Evolutionary conservation across 2,888 invertebrate species (phyloP), one percentile per base, ranked within the genome.

Genomic region (Nebria brevicollis): DNA sequence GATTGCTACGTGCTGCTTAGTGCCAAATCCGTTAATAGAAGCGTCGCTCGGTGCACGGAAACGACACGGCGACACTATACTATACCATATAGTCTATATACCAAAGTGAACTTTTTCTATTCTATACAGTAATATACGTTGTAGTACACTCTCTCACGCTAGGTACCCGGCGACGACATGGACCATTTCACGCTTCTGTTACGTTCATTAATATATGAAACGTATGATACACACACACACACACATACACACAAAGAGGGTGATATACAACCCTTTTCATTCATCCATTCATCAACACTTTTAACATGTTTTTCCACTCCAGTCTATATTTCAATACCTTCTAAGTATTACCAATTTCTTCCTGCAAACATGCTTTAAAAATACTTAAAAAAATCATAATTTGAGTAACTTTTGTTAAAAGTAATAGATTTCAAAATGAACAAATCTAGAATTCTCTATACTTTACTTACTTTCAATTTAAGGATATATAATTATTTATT

Each of bases 151-250:
- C 25, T 7, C 65, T 65, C 25, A 66, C 66, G 20, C 1, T 20
- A 20, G 20, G 20, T 20, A 20, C 20, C 68, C 4, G 13, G 15
- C 34, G 70, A 42, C 68, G 77, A 77, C 20, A 65, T 25, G 75
- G 65, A 41, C 73, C 78, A 78, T 78, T 78, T 78, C 78, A 78
- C 78, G 78, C 72, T 78, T 41, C 77, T 66, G 78, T 73, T 65
- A 78, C 78, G 72, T 65, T 78, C 78, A 78, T 78, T 78, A 78
- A 72, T 73, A 34, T 34, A 78, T 73, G n/a, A 34, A 34, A 25
- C 70, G 5, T 20, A 70, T 70, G 54, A 54, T 54, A 8, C 4
- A 54, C 34, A 34, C 34, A 34, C 4, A 34, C 34, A 34, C 34
- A 34, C 34, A 34, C 7, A 13, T 54, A 54, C 7, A 54, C 13